Evolutionary conservation across 2,888 invertebrate genomes (phyloP).

Genomic region (Adelognathus sp.): DNA sequence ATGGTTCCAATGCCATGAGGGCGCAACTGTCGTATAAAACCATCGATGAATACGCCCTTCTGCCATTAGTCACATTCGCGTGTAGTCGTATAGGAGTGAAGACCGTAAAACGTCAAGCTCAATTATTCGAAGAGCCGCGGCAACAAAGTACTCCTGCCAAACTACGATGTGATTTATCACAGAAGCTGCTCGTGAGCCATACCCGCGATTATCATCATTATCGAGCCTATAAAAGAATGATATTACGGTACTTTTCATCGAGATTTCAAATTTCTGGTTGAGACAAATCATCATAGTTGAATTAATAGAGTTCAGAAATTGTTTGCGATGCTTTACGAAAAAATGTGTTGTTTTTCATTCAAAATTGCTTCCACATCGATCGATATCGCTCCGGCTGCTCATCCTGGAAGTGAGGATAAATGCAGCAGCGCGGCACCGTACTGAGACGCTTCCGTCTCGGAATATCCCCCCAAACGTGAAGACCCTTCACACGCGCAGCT

Average conservation of each 20-base stretch:
- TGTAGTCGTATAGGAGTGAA: constrained; percentile 13
- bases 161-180: constrained; percentile 38
- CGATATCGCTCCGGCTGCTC: constrained; percentile 8
- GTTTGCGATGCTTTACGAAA: background rate
- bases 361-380: constrained; percentile 12
- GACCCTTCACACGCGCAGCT: constrained; percentile 42
- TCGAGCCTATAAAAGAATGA: background rate
- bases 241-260: background rate
- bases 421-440: constrained; percentile 14
- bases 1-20: background rate
- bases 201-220: constrained; percentile 32
- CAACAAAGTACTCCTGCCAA: constrained; percentile 40
- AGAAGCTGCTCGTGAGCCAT: background rate
- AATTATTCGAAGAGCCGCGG: constrained; percentile 47
- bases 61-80: background rate
- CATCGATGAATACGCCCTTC: background rate
- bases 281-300: constrained; percentile 5
- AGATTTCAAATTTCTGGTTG: constrained; percentile 18
- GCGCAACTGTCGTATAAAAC: background rate
- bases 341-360: background rate
- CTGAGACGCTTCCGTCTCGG: constrained; percentile 31
- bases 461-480: constrained; percentile 41
- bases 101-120: constrained; percentile 53
- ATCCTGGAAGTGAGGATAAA: background rate
- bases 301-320: background rate